Evolutionary conservation across 2,888 invertebrate genomes (phyloP), one percentile per base, ranked within the genome.

Genomic region (Zygothrica quintamaculata): DNA sequence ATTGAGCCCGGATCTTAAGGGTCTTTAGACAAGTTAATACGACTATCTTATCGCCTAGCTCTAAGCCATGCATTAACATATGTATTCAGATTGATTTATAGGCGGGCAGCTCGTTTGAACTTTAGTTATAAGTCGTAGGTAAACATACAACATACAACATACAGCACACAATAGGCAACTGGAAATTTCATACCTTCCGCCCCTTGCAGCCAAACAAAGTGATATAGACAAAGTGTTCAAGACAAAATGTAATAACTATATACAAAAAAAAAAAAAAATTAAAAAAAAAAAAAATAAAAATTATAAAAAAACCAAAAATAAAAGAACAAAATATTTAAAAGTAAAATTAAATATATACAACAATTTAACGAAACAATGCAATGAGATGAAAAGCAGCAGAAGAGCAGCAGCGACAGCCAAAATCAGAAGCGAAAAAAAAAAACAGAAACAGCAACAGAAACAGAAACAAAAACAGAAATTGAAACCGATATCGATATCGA

Each of bases 161-260:
- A n/a, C n/a, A n/a, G n/a, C n/a, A n/a, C n/a, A n/a, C n/a, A n/a
- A n/a, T n/a, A 39, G 26, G 37, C 48, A 58, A 59, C 55, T 58
- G 74, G 74, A 84, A 77, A 71, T 77, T 78, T 75, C 68, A 68
- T 65, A 68, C 65, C 61, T 65, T 75, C 39, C 64, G 42, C 52
- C 36, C 29, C 50, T 78, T 85, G 79, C 76, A 80, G 79, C 76
- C 79, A 78, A 74, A 69, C 66, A 67, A 78, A 80, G 80, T 80
- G 80, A 80, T 80, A 80, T 85, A 80, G 80, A 82, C 85, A 85
- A 85, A 82, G 80, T 80, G 80, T 80, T 80, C 80, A 80, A 78
- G 84, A 73, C 58, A 76, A 82, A 80, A 85, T 82, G 73, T 82
- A 74, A 81, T 79, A 85, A 68, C 59, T 85, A 72, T 60, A 13